Conservation (phyloP, 2,888 invertebrate species). For the Apotomis betuletana region DNA sequence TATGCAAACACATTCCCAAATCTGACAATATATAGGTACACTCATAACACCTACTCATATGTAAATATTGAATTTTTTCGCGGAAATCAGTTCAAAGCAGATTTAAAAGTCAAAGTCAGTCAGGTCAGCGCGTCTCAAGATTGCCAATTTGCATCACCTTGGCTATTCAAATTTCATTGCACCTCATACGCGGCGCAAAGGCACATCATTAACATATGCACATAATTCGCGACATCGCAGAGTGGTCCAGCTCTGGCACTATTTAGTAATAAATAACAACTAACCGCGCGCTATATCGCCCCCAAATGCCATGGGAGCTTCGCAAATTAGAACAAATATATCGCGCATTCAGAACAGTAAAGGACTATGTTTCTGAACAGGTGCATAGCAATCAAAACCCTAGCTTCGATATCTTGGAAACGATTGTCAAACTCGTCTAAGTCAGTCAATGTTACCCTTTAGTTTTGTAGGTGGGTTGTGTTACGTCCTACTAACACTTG, state of each 20-base stretch:
- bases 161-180: conserved; percentile 8
- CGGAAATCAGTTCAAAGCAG: background rate
- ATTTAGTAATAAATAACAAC: conserved; percentile 63
- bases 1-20: background rate
- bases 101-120: conserved; percentile 7
- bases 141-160: conserved; percentile 8
- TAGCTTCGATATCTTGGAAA: background rate
- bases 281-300: conserved; percentile 52
- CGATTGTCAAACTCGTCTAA: background rate
- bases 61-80: background rate
- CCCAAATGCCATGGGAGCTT: conserved; percentile 51
- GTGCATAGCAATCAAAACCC: background rate
- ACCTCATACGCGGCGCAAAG: conserved; percentile 4
- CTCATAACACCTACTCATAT: background rate
- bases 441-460: background rate
- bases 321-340: conserved; percentile 59
- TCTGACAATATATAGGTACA: too few species aligned
- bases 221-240: conserved; percentile 62
- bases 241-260: conserved; percentile 46
- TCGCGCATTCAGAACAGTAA: background rate
- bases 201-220: conserved; percentile 59
- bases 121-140: conserved; percentile 16
- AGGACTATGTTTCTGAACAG: background rate
- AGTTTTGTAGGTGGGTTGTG: background rate
- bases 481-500: conserved; percentile 9